Evolutionary conservation across 1,140 invertebrate species (phyloP).

Genomic region (Tachypleus tridentatus): DNA sequence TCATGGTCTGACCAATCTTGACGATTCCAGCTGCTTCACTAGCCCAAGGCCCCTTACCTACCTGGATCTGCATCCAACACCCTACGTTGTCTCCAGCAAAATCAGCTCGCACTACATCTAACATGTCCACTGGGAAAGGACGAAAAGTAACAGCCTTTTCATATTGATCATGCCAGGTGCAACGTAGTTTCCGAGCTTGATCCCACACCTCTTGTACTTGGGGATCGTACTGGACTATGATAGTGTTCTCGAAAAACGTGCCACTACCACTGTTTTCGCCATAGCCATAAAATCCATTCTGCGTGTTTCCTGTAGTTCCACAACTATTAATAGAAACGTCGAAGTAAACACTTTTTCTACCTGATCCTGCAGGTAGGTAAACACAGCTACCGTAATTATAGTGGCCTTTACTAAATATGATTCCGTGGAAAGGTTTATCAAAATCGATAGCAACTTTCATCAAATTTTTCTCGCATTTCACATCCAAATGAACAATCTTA

Average conservation of each 20-base stretch:
- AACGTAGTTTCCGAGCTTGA: constrained; percentile 76
- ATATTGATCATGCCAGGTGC: constrained; percentile 90
- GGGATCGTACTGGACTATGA: constrained; percentile 86
- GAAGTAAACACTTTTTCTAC: constrained; percentile 75
- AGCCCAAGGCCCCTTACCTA: constrained; percentile 86
- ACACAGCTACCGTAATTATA: constrained; percentile 83
- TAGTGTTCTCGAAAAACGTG: constrained; percentile 86
- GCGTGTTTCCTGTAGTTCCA: constrained; percentile 80
- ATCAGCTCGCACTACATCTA: constrained; percentile 80
- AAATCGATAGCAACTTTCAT: constrained; percentile 29
- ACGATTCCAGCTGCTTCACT: constrained; percentile 88
- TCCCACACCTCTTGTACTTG: constrained; percentile 94
- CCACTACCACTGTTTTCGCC: constrained; percentile 64
- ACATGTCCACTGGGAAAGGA: constrained; percentile 86
- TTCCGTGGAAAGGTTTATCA: constrained; percentile 30
- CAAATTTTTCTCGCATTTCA: constrained; percentile 30
- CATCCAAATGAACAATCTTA: constrained; percentile 29
- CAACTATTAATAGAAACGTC: constrained; percentile 84
- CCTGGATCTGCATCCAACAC: constrained; percentile 42
- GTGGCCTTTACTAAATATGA: constrained; percentile 32
- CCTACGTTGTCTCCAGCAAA: constrained; percentile 89
- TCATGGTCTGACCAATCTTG: constrained; percentile 92
- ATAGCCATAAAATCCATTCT: constrained; percentile 63
- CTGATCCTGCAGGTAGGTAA: constrained; percentile 74
- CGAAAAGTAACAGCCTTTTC: constrained; percentile 88